Evolutionary conservation across 2,888 invertebrate genomes (phyloP).

Genomic region (Hipparchia sbordonii): DNA sequence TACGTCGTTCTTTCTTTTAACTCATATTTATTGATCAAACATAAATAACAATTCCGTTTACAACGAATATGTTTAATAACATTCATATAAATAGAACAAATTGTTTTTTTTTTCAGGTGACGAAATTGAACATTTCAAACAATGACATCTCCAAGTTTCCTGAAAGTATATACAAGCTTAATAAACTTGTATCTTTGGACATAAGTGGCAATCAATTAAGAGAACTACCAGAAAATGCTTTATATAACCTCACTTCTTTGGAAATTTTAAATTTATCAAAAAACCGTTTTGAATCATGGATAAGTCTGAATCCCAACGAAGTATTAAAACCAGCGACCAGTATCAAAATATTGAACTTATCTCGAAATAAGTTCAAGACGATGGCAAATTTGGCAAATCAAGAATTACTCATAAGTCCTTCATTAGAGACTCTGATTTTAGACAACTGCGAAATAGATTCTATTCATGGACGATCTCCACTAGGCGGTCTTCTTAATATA

Average conservation of each 20-base stretch:
- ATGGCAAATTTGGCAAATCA: conserved; percentile 76
- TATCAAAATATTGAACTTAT: conserved; percentile 84
- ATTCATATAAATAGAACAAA: background rate
- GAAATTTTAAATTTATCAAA: conserved; percentile 84
- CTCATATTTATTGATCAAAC: no score
- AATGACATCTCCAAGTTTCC: conserved; percentile 85
- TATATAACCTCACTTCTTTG: conserved; percentile 81
- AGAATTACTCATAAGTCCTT: conserved; percentile 82
- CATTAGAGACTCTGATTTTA: conserved; percentile 83
- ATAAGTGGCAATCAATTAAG: conserved; percentile 78
- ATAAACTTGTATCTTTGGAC: conserved; percentile 62
- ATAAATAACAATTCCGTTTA: background rate
- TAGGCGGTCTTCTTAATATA: conserved; percentile 78
- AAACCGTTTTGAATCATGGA: conserved; percentile 84
- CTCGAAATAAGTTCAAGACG: conserved; percentile 82
- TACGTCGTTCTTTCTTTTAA: no score
- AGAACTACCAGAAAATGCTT: conserved; percentile 70
- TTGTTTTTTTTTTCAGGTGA: conserved; percentile 74
- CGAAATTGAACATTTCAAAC: conserved; percentile 85
- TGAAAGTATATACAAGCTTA: conserved; percentile 52
- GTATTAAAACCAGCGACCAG: conserved; percentile 74
- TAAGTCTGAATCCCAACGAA: conserved; percentile 79
- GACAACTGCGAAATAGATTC: conserved; percentile 84
- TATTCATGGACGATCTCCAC: conserved; percentile 75
- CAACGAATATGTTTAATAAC: background rate